Evolutionary conservation across 2,113 vertebrate species (phyloP), one percentile per base, ranked within the genome.

Genomic region (Gavia stellata): DNA sequence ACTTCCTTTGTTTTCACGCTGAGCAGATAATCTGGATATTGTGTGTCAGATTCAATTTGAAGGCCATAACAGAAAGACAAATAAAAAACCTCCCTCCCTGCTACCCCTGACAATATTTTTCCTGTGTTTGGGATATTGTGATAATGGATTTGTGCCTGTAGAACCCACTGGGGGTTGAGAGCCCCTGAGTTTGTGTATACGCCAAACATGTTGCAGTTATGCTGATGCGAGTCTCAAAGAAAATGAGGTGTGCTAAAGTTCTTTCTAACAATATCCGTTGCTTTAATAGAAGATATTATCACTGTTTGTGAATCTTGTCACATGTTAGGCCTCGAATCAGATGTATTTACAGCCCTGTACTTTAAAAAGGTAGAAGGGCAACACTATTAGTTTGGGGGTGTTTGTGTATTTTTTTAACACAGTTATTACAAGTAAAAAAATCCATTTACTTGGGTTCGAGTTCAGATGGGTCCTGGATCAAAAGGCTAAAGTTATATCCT

Each of bases 211-310:
- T 14, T 80, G 81, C 36, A 29, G 72, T 80, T 29, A 23, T 52
- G 84, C 61, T 70, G 66, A 40, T 36, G 40, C 1, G 19, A 91
- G 36, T 61, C 62, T 81, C 18, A 6, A 93, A 85, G 84, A 94
- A 96, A 95, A 93, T 86, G 84, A 95, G 73, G 53, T 91, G 58
- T 66, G 84, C 81, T 95, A 14, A 75, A 94, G 87, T 53, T 82
- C 93, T 72, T 79, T 52, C 74, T 72, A 47, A 93, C 93, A 96
- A 96, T 97, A 97, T 96, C 93, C 71, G 45, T 66, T 95, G 58
- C 81, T 95, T 85, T 94, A 96, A 96, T 90, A 72, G 85, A 96
- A 95, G 93, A 96, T 96, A 88, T 38, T 96, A 95, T 95, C 96
- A 77, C 70, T 82, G 47, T 75, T 63, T 89, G 90, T 95, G 93